These are phyloP conservation scores for Phainopepla nitens DNA, from an alignment of 2,113 vertebrate genomes.

Conservation along the genomic window DNA sequence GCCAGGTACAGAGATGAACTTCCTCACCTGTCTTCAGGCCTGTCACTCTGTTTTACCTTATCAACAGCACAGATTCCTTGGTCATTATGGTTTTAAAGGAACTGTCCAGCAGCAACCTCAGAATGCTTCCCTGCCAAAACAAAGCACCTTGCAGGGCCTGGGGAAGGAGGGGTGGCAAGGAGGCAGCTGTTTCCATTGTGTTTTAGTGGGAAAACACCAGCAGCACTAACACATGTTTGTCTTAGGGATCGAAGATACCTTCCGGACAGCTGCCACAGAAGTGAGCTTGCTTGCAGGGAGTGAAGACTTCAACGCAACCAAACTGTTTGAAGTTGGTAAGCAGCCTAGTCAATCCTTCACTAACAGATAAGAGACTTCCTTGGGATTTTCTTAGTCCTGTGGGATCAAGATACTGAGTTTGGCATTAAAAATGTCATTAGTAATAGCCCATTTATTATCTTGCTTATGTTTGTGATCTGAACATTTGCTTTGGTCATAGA, in stretches of 20 bases:
- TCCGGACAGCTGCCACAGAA: conserved; percentile 94
- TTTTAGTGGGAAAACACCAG: background rate
- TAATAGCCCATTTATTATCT: background rate
- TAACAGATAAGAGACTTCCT: background rate
- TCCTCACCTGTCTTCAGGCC: background rate
- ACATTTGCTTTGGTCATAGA: background rate
- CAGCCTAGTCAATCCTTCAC: background rate
- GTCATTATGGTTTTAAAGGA: background rate
- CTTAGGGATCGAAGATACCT: conserved; percentile 93
- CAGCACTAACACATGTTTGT: conserved; percentile 22
- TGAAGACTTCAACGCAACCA: conserved; percentile 94
- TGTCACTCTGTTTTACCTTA: background rate
- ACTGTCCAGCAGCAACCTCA: background rate
- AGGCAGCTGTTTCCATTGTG: background rate
- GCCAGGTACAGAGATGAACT: fast-evolving
- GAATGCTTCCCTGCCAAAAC: background rate
- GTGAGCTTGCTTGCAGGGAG: conserved; percentile 92
- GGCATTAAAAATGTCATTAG: background rate
- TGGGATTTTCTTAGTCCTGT: background rate
- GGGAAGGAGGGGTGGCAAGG: background rate
- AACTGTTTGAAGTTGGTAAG: conserved; percentile 96
- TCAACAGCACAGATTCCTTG: background rate
- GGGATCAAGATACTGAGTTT: background rate
- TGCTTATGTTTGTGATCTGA: background rate
- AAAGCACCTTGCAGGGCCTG: background rate